Evolutionary conservation across 2,797 vertebrate genomes (phyloP).

Genomic region (Syngnathus rostellatus): DNA sequence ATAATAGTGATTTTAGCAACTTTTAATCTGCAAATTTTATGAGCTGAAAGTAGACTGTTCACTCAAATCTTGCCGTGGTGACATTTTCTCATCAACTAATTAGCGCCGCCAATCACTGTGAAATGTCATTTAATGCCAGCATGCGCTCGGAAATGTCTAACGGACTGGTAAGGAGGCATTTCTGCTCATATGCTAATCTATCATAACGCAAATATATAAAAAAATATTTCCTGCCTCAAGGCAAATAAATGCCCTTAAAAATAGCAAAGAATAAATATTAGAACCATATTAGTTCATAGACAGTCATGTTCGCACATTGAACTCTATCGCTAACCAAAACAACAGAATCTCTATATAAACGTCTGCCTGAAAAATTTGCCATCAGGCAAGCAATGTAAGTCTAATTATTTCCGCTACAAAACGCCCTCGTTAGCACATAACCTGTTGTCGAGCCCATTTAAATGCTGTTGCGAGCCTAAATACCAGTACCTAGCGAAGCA

Average conservation of each 20-base stretch:
- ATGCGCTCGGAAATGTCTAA: neutral
- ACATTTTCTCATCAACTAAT: conserved; percentile 1
- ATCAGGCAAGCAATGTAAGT: too few species aligned
- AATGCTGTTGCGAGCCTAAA: neutral
- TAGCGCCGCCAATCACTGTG: neutral
- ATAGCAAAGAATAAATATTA: neutral
- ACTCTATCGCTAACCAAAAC: neutral
- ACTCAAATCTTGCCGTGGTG: neutral
- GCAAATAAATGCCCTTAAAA: neutral
- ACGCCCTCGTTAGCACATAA: too few species aligned
- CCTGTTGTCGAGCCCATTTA: neutral
- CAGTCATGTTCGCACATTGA: neutral
- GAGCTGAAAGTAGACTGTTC: neutral
- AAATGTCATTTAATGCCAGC: conserved; percentile 5
- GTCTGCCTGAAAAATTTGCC: too few species aligned
- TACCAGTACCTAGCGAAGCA: too few species aligned
- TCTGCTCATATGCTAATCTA: neutral
- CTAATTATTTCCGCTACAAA: too few species aligned
- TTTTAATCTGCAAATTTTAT: neutral
- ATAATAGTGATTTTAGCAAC: neutral
- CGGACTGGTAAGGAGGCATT: neutral
- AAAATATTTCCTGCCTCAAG: neutral
- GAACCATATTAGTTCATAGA: neutral
- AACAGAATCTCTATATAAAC: neutral
- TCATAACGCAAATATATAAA: neutral